Evolutionary conservation across 2,113 vertebrate genomes (phyloP), one percentile per base, ranked within the genome.

Genomic region (Hemiscyllium ocellatum): DNA sequence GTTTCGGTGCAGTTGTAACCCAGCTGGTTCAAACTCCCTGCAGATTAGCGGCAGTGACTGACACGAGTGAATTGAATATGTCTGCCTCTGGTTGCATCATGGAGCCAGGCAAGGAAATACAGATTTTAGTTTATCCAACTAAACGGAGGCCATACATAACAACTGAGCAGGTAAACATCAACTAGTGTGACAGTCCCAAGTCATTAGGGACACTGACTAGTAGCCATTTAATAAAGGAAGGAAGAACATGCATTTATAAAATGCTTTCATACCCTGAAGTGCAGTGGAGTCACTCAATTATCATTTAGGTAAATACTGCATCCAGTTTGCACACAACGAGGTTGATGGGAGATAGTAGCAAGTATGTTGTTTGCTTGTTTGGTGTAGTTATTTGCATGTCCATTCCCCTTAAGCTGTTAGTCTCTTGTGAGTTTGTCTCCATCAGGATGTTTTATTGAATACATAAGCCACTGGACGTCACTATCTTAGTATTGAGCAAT

Each of bases 21-120:
- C 86, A 89, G 86, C 86, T 89, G 86, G 47, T 89, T 29, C 86
- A 89, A 56, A 50, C 12, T 89, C 86, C 86, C 86, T 24, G 29
- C 86, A 56, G 86, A 89, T 89, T 50, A 89, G 26, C 86, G 15
- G 37, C 50, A 56, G 47, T 89, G 50, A 89, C 86, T 89, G 86
- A 89, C 86, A 89, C 22, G 1, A 26, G 24, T 89, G 86, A 89
- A 24, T 50, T 56, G 47, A 29, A 52, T 89, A 20, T 42, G 37
- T 83, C 37, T 20, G 37, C 37, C 37, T n/a, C 15, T 83, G 86
- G 12, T 29, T 89, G 42, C 86, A 29, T 89, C 2, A 89, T 29
- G 50, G 86, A 56, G 26, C 26, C 86, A 89, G 50, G 24, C 47
- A 89, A 26, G 22, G 52, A 56, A 22, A 56, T 52, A 26, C 26